phyloP scores from a whole-genome alignment of 2,113 vertebrate genomes.

The Sigmodon hispidus region DNA sequence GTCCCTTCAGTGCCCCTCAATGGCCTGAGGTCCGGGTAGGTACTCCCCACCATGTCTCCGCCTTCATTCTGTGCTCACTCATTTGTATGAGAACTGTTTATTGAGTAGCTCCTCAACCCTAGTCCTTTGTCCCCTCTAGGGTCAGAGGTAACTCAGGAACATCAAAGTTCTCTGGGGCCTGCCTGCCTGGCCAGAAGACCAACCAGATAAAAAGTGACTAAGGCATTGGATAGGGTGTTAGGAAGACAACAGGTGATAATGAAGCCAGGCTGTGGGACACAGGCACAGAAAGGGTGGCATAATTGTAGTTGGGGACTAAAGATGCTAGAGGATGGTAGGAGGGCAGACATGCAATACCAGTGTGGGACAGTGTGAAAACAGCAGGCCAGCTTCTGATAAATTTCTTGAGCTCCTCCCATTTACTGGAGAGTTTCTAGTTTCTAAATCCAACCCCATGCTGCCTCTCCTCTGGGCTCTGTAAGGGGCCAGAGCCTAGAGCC shows the following conservation, averaged over 20 bases:
- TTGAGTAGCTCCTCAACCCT: neutral
- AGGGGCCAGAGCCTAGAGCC: neutral
- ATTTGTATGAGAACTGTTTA: neutral
- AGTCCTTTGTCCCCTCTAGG: neutral
- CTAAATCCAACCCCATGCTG: fast-evolving
- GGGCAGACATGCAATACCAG: no score
- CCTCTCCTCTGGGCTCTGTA: neutral
- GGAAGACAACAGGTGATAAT: neutral
- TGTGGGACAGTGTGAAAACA: fast-evolving
- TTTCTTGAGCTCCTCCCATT: neutral
- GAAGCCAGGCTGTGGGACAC: neutral
- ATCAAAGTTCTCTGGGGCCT: neutral
- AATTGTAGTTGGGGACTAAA: fast-evolving
- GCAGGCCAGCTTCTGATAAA: neutral
- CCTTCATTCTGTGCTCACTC: neutral
- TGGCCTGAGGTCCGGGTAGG: slow-evolving; percentile 95
- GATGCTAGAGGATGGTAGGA: neutral
- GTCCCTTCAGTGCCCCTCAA: slow-evolving; percentile 91
- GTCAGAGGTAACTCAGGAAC: slow-evolving; percentile 2
- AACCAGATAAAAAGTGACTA: neutral
- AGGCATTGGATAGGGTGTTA: neutral
- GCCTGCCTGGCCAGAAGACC: neutral
- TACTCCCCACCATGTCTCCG: neutral
- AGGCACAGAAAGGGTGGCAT: neutral
- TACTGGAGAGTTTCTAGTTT: neutral